Percentiles rank a stretch among this genome's conserved stretches.
Evolutionary conservation across 2,888 invertebrate species (phyloP).

Genomic region (Antheraea assamensis): DNA sequence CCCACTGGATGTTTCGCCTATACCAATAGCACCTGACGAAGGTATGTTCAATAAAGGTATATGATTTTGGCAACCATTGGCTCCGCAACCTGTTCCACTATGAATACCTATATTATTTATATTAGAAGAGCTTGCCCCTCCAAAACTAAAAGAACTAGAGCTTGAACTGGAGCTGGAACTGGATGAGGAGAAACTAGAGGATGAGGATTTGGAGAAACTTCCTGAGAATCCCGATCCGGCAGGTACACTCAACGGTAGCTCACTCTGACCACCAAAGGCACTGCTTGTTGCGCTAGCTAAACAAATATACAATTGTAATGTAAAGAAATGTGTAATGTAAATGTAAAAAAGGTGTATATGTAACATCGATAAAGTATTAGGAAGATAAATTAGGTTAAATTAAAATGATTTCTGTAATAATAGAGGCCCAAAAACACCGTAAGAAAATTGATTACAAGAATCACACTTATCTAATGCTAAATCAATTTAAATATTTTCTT

Average conservation of each 20-base stretch:
- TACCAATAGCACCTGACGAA: conserved; percentile 10
- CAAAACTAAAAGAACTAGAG: conserved; percentile 58
- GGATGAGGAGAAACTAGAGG: conserved; percentile 69
- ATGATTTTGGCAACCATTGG: conserved; percentile 13
- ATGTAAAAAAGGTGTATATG: not conserved
- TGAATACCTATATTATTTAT: conserved; percentile 30
- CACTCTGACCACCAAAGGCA: conserved; percentile 47
- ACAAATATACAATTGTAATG: conserved; percentile 25
- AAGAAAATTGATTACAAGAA: no score
- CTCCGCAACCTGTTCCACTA: conserved; percentile 32
- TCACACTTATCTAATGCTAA: no score
- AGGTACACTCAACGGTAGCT: conserved; percentile 50
- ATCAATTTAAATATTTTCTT: no score
- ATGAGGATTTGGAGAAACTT: conserved; percentile 69
- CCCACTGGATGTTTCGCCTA: conserved; percentile 15
- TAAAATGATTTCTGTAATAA: not conserved
- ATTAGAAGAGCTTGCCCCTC: conserved; percentile 44
- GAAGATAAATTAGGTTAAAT: not conserved
- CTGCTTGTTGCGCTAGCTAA: conserved; percentile 58
- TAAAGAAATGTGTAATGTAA: no score
- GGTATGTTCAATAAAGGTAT: conserved; percentile 10
- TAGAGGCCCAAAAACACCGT: not conserved
- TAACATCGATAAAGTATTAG: not conserved
- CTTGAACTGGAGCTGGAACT: conserved; percentile 71
- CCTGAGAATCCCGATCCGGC: conserved; percentile 64